phyloP scores from a whole-genome alignment of 1,140 invertebrate genomes.

The Trichonephila clavipes region DNA sequence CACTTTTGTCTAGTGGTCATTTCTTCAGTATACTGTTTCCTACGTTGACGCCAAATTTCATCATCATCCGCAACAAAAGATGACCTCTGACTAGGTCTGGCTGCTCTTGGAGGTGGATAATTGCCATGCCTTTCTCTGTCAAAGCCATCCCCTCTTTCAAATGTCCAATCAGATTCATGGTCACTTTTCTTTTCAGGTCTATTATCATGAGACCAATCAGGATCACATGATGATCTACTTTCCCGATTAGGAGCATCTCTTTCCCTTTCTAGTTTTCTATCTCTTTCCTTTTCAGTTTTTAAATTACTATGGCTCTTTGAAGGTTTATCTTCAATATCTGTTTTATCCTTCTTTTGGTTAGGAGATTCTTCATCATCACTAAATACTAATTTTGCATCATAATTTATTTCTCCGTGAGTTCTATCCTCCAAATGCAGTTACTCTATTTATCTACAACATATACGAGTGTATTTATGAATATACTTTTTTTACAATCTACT shows the following conservation, averaged over 20 bases:
- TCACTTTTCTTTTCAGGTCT: constrained; percentile 53
- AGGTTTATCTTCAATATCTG: constrained; percentile 69
- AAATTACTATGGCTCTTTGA: constrained; percentile 47
- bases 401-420: too few species aligned
- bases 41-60: constrained; percentile 87
- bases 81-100: constrained; percentile 69
- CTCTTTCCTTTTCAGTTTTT: constrained; percentile 73
- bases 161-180: constrained; percentile 69
- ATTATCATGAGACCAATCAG: constrained; percentile 65
- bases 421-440: too few species aligned
- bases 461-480: too few species aligned
- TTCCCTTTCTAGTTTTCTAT: constrained; percentile 56
- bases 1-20: constrained; percentile 87
- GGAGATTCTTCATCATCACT: too few species aligned
- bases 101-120: constrained; percentile 73
- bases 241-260: constrained; percentile 59
- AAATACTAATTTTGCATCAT: too few species aligned
- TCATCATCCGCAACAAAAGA: constrained; percentile 84
- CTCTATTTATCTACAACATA: too few species aligned
- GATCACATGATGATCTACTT: constrained; percentile 28
- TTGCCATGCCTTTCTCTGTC: constrained; percentile 74
- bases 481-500: too few species aligned
- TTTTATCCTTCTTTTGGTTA: too few species aligned
- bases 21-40: constrained; percentile 85
- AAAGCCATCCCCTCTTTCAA: constrained; percentile 72